phyloP scores from a whole-genome alignment of 1,140 invertebrate species.

The Oppia nitens region DNA sequence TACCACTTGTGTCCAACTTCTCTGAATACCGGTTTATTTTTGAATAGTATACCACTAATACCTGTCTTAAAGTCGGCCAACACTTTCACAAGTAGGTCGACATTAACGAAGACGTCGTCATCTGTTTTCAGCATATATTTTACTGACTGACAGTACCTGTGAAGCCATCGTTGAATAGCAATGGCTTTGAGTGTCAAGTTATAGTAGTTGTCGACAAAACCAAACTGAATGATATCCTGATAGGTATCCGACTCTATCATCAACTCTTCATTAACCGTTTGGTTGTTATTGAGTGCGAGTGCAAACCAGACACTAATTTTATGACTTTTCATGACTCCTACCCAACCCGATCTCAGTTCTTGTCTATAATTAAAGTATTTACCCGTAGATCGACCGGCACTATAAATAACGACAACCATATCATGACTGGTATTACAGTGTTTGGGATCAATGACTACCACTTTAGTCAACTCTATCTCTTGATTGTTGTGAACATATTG shows the following conservation, averaged over 20 bases:
- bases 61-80: constrained; percentile 15
- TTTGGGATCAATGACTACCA: no score
- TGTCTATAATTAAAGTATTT: constrained; percentile 8
- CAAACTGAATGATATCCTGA: constrained; percentile 8
- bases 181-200: constrained; percentile 35
- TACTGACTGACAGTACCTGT: constrained; percentile 40
- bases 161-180: constrained; percentile 25
- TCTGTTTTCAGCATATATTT: no score
- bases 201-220: constrained; percentile 43
- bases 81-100: constrained; percentile 62
- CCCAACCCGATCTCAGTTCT: constrained; percentile 9
- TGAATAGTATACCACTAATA: constrained; percentile 63
- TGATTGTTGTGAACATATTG: no score
- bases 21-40: constrained; percentile 64
- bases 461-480: no score
- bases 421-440: no score
- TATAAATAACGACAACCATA: constrained; percentile 6
- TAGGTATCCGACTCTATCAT: constrained; percentile 5
- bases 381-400: not conserved
- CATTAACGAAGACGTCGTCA: constrained; percentile 69
- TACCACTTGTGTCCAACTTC: constrained; percentile 64
- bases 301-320: constrained; percentile 8
- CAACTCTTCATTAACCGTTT: not conserved
- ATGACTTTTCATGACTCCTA: not conserved
- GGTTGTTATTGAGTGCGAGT: not conserved